These are phyloP conservation scores for Thunnus albacares DNA, from an alignment of 2,797 vertebrate genomes.

Conservation along the genomic window DNA sequence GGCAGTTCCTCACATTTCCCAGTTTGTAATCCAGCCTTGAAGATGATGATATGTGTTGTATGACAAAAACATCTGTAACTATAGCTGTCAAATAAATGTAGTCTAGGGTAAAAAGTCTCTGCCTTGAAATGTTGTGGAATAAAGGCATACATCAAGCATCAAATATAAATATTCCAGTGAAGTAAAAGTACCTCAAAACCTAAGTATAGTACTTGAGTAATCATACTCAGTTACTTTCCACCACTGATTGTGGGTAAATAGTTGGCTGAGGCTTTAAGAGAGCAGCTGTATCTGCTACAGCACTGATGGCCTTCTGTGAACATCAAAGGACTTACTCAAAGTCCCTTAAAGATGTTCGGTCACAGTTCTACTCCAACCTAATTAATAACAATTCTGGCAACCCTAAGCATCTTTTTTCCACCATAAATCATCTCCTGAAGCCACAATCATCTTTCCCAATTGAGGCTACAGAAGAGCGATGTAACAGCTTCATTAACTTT, in stretches of 20 bases:
- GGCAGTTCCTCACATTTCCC: no score
- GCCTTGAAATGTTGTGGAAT: not conserved
- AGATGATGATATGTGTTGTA: not conserved
- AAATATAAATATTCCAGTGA: not conserved
- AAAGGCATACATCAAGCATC: not conserved
- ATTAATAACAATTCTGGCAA: no score
- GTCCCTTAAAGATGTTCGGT: no score
- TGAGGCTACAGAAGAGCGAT: no score
- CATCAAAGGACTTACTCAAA: no score
- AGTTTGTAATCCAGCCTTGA: not conserved
- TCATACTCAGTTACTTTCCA: not conserved
- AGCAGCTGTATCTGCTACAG: conserved; percentile 1
- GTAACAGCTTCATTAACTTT: no score
- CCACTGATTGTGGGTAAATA: not conserved
- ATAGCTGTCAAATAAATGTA: not conserved
- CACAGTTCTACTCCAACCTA: no score
- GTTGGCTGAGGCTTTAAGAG: not conserved
- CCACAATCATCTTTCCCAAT: no score
- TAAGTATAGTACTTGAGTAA: not conserved
- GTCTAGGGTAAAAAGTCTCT: not conserved
- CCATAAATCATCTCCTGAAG: no score
- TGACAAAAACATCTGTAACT: not conserved
- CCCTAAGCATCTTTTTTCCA: no score
- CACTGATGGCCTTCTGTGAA: not conserved
- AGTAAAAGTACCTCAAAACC: not conserved